Evolutionary conservation across 2,797 vertebrate species (phyloP).

Genomic region (Apogon talboti): DNA sequence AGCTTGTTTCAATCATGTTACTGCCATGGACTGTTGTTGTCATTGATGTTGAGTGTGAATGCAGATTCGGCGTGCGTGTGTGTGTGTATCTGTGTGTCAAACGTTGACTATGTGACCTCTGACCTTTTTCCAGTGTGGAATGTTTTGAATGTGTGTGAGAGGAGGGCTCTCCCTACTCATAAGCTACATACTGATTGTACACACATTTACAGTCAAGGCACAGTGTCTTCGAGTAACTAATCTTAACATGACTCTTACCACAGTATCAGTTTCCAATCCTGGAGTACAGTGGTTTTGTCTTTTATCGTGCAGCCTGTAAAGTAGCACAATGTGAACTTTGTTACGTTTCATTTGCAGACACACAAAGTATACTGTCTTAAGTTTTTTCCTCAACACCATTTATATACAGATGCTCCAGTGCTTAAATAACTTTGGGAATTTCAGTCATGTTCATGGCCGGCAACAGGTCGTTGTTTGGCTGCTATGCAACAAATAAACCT

Average conservation of each 20-base stretch:
- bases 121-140: constrained; percentile 75
- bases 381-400: no score
- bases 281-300: not conserved
- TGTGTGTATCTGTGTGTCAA: constrained; percentile 37
- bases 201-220: constrained; percentile 10
- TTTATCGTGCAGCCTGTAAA: not conserved
- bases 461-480: not conserved
- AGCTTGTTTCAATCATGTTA: constrained; percentile 16
- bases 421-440: not conserved
- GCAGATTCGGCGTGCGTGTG: constrained; percentile 22
- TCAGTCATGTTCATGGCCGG: not conserved
- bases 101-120: constrained; percentile 61
- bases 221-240: constrained; percentile 38
- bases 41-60: not conserved
- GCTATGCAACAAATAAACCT: not conserved
- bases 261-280: not conserved
- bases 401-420: no score
- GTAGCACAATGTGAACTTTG: no score
- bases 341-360: no score
- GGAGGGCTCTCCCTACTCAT: constrained; percentile 51
- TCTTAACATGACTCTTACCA: constrained; percentile 14
- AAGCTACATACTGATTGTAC: constrained; percentile 17
- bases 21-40: constrained; percentile 12
- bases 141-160: constrained; percentile 76
- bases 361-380: no score